Evolutionary conservation across 2,797 vertebrate species (phyloP), one percentile per base, ranked within the genome.

Genomic region (Rhinella marina): DNA sequence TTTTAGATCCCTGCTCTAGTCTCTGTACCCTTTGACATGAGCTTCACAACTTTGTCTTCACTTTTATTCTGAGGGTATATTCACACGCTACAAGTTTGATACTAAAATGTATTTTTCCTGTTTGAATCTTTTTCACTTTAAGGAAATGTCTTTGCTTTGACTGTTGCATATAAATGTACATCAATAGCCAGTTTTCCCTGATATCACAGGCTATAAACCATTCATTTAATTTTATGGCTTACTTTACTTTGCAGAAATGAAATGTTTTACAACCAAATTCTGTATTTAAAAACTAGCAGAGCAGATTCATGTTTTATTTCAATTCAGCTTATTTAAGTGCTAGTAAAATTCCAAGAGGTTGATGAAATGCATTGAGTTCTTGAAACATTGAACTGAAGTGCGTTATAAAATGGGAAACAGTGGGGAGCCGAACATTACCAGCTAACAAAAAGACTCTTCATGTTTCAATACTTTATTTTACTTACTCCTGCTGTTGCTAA

Each of bases 201-300:
- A 50, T 50, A 50, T 13, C 73, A 6, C 25, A n/a, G 23, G 48
- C 54, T 77, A 52, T 52, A 52, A 77, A 77, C 12, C 23, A 77
- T 77, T 77, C 48, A 25, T 77, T 77, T 25, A 77, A 52, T 64
- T 23, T 48, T n/a, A 62, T 21, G 19, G 25, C 29, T 62, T 48
- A 62, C 80, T 82, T 81, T 48, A 21, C 23, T 66, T 66, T 48
- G 32, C 41, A 17, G 16, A 32, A 61, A 41, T 82, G 29, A 66
- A 64, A 62, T 62, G 61, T 82, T 82, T 82, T 66, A 82, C n/a
- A n/a, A 12, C 32, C 3, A 25, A 14, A 82, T 82, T 50, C 61
- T 62, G 10, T 82, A 82, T 64, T 61, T 82, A 82, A 50, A 82
- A 82, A 32, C 61, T 25, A 64, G 32, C 61, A 62, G 23, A 62